phyloP scores from a whole-genome alignment of 2,113 vertebrate genomes.

The Lophotis ruficrista region DNA sequence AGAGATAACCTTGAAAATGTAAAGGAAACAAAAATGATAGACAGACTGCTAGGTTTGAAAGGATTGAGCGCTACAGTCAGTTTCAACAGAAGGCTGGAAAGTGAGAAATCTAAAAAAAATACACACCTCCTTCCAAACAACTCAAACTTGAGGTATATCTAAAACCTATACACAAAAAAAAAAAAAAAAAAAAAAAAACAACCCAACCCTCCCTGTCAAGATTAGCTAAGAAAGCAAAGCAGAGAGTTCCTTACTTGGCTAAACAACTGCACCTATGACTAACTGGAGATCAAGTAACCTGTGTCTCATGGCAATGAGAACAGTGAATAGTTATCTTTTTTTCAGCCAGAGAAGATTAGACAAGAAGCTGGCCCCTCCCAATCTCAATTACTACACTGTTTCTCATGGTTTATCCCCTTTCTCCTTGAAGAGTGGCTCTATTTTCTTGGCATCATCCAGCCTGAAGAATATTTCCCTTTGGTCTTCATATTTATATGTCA shows the following conservation, averaged over 20 bases:
- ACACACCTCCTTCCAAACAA: neutral
- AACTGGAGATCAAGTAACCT: neutral
- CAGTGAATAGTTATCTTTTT: neutral
- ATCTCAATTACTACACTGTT: neutral
- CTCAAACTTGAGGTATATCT: neutral
- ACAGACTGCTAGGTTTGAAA: neutral
- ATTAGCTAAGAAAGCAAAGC: neutral
- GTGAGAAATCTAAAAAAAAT: conserved; percentile 1
- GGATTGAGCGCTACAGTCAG: neutral
- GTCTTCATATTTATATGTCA: conserved; percentile 17
- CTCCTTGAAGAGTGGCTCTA: neutral
- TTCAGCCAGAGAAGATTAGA: neutral
- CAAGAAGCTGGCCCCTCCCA: neutral
- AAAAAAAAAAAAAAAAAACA: neutral
- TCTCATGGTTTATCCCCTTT: neutral
- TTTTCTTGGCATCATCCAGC: neutral
- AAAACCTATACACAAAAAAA: neutral
- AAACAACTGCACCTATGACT: neutral
- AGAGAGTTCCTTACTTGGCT: neutral
- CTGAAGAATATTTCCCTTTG: conserved; percentile 20
- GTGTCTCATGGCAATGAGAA: neutral
- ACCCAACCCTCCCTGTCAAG: neutral
- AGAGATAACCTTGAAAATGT: conserved; percentile 48
- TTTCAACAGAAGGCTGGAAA: conserved; percentile 12
- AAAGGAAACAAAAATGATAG: conserved; percentile 36